These are phyloP conservation scores for Habrosyne pyritoides DNA, from an alignment of 2,888 invertebrate genomes.

Conservation along the genomic window DNA sequence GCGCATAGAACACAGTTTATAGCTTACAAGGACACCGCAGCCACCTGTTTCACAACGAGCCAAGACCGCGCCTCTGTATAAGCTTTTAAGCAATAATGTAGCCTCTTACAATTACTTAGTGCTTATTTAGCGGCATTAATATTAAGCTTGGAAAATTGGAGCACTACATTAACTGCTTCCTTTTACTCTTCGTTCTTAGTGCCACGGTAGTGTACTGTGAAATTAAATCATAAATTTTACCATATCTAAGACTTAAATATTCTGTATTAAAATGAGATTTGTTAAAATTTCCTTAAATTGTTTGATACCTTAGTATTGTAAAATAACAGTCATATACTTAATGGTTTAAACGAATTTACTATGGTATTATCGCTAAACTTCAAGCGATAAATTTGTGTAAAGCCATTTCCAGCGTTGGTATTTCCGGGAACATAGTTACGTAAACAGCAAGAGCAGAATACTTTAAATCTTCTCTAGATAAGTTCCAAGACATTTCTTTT, in stretches of 20 bases:
- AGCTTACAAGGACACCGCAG: slow-evolving; percentile 49
- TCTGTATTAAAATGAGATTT: background rate
- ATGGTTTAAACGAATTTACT: background rate
- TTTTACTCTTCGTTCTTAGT: background rate
- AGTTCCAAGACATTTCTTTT: background rate
- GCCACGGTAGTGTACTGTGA: background rate
- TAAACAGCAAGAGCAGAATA: background rate
- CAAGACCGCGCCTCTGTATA: slow-evolving; percentile 12
- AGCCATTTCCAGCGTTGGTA: background rate
- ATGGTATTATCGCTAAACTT: background rate
- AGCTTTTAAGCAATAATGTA: slow-evolving; percentile 33
- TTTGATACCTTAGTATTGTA: too few relatives aligned
- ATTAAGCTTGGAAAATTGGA: slow-evolving; percentile 18
- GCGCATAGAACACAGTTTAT: slow-evolving; percentile 57
- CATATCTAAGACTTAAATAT: background rate
- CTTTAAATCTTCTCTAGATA: background rate
- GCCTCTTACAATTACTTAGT: slow-evolving; percentile 17
- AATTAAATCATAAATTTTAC: background rate
- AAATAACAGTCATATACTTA: background rate
- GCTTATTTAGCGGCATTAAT: slow-evolving; percentile 20
- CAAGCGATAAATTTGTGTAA: background rate
- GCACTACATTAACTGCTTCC: slow-evolving; percentile 5
- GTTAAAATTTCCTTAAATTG: too few relatives aligned
- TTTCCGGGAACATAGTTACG: background rate
- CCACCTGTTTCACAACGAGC: slow-evolving; percentile 47